Base-by-base conservation (phyloP, 1,140 invertebrate genomes). In the Drosophila kepulauana region DNA sequence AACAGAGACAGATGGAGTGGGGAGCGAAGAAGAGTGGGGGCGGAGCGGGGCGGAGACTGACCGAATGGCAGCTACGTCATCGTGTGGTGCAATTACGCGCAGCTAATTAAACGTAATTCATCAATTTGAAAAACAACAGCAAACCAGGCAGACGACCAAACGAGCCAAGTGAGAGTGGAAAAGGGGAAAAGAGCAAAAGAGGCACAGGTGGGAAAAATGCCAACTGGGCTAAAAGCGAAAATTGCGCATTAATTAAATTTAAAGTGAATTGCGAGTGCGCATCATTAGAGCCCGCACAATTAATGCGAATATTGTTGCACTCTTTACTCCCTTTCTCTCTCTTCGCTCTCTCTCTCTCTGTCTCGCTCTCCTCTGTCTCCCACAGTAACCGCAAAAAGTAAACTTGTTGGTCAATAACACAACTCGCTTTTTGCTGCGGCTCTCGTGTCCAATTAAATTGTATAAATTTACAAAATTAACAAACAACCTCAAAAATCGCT, bases 381-480 rank as follows among this genome's bases (percentile, higher is more conserved):
- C 11, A 8, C 49, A 35, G 65, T 70, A 57, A 81, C 84, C 84
- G 62, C 84, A 84, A 70, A 78, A 78, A 70, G 85, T 87, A 80
- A 87, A 84, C 84, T 80, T 84, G 74, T 74, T 68, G 79, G 69
- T 76, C 68, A 78, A 70, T 75, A 77, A 63, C 48, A 74, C 59
- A 74, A 59, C 63, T 75, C 43, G 35, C 33, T 49, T 70, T 43
- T 72, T 57, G 45, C 45, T 69, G 72, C 48, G 70, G 80, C 80
- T 77, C 80, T 76, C 67, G 73, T 74, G 69, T 80, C 66, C 84
- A 88, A 87, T 87, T 87, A 84, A 87, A 87, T 87, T 87, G 80
- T 84, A 87, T 88, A 78, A 88, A 84, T 80, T 87, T 88, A 78
- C 80, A 88, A 88, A 88, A 82, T 87, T 79, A 82, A 87, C 76